Conservation (phyloP, 2,797 vertebrate genomes). For the Leptatherina wallacei region DNA sequence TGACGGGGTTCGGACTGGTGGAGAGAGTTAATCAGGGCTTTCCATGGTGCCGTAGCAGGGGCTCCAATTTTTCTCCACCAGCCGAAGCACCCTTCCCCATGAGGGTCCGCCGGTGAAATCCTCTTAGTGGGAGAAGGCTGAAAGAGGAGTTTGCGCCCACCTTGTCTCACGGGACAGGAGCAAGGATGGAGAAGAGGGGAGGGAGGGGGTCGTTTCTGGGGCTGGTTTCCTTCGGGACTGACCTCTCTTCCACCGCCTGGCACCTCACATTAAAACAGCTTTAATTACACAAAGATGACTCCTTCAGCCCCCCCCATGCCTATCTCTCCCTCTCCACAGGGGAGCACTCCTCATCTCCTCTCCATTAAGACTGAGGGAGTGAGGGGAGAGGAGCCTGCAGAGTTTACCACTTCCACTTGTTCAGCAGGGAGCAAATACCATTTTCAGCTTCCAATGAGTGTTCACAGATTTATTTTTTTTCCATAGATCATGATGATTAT, state of each 20-base stretch:
- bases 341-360: conserved; percentile 70
- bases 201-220: conserved; percentile 15
- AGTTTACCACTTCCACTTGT: conserved; percentile 57
- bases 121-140: conserved; percentile 65
- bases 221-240: conserved; percentile 61
- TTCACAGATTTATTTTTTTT: conserved; percentile 51
- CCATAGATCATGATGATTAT: conserved; percentile 17
- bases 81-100: conserved; percentile 56
- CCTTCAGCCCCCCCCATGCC: conserved; percentile 25
- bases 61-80: conserved; percentile 35
- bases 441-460: conserved; percentile 70
- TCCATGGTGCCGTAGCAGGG: conserved; percentile 60
- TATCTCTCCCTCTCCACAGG: conserved; percentile 67
- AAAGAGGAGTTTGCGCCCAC: conserved; percentile 51
- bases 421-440: conserved; percentile 67
- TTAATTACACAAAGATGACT: conserved; percentile 79
- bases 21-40: conserved; percentile 77
- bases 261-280: conserved; percentile 73
- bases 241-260: conserved; percentile 61
- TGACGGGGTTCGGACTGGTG: conserved; percentile 57
- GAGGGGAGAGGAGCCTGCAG: conserved; percentile 57
- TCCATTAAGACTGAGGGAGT: conserved; percentile 70
- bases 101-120: conserved; percentile 67
- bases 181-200: not conserved
- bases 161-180: conserved; percentile 34